Conservation (phyloP, 2,113 vertebrate species). For the Felis catus region F.catus_Fca126_mat1.0 CM031417.1:10587001-10587500, state of each 20-base stretch:
- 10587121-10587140: no score
- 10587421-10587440: background rate
- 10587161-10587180: no score
- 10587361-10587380: background rate
- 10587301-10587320: no score
- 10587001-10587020: background rate
- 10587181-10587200: no score
- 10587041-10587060: background rate
- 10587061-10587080: background rate
- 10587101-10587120: no score
- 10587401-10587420: background rate
- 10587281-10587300: no score
- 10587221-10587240: no score
- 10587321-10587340: no score
- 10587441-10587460: background rate
- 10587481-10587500: background rate
- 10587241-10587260: no score
- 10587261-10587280: no score
- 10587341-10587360: background rate
- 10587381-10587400: background rate
- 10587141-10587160: no score
- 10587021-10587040: background rate
- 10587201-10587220: no score
- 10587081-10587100: background rate
- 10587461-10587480: background rate